Conservation (phyloP, 2,797 vertebrate species). For the Sylvilagus floridanus region DNA sequence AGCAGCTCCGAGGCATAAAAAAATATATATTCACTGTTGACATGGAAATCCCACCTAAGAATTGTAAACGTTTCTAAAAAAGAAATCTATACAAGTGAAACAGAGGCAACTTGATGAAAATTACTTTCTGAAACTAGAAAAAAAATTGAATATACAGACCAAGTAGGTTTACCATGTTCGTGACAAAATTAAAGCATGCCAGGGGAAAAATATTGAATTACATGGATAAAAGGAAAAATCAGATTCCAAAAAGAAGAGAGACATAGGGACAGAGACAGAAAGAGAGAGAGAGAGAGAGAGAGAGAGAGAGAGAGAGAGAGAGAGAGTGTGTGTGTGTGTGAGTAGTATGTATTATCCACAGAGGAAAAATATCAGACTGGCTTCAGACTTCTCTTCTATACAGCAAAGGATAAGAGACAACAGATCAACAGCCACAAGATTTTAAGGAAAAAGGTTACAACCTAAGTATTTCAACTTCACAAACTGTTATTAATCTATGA, state of each 20-base stretch:
- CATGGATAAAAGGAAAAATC: conserved; percentile 1
- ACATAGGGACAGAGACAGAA: background rate
- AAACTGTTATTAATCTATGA: background rate
- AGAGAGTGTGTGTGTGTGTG: too few species aligned
- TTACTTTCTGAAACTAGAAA: conserved; percentile 27
- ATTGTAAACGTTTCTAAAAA: conserved; percentile 59
- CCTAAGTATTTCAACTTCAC: conserved; percentile 13
- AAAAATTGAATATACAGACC: conserved; percentile 33
- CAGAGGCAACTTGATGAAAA: conserved; percentile 57
- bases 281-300: background rate
- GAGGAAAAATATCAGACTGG: background rate
- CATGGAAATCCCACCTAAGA: conserved; percentile 53
- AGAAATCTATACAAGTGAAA: conserved; percentile 46
- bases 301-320: too few species aligned
- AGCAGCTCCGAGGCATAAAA: conserved; percentile 10
- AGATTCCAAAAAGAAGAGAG: background rate
- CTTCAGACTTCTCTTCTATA: background rate
- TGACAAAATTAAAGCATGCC: background rate
- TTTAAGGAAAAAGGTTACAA: background rate
- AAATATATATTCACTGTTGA: conserved; percentile 41
- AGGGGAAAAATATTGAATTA: background rate
- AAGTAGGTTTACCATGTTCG: conserved; percentile 16
- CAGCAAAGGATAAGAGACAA: background rate
- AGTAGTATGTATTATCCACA: background rate
- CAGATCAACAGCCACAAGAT: background rate